phyloP scores from a whole-genome alignment of 2,888 invertebrate species.

The Ormyrus rosae region DNA sequence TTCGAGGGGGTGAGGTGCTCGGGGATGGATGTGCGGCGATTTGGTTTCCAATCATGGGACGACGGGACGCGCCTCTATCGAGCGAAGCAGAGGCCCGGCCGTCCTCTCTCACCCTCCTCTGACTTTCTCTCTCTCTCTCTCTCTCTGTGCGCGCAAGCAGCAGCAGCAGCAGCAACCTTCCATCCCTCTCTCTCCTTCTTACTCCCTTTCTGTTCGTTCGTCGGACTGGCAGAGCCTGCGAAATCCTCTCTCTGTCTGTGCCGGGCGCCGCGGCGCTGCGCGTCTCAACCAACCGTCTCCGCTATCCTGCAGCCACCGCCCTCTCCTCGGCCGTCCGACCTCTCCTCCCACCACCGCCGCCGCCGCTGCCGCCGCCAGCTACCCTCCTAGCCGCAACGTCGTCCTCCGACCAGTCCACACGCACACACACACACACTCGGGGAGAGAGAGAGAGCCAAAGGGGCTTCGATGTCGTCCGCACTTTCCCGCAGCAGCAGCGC shows the following conservation, averaged over 20 bases:
- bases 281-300: constrained; percentile 55
- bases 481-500: constrained; percentile 60
- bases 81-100: constrained; percentile 64
- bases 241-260: constrained; percentile 26
- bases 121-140: constrained; percentile 69
- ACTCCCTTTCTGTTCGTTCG: constrained; percentile 57
- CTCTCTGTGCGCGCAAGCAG: neutral
- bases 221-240: constrained; percentile 21
- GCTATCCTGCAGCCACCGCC: constrained; percentile 32
- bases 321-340: constrained; percentile 49
- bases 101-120: constrained; percentile 69
- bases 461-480: constrained; percentile 62
- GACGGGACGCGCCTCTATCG: constrained; percentile 76
- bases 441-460: too few relatives aligned
- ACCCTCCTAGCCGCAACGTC: constrained; percentile 34
- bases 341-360: constrained; percentile 57
- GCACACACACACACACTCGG: constrained; percentile 42
- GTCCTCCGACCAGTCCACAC: neutral
- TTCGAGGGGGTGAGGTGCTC: neutral
- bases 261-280: constrained; percentile 46
- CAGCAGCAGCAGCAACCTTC: neutral
- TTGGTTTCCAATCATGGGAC: constrained; percentile 76
- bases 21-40: constrained; percentile 75
- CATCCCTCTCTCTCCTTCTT: constrained; percentile 59
- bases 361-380: constrained; percentile 18